Evolutionary conservation across 2,888 invertebrate genomes (phyloP).

Genomic region (Arrhopalites spinosus): DNA sequence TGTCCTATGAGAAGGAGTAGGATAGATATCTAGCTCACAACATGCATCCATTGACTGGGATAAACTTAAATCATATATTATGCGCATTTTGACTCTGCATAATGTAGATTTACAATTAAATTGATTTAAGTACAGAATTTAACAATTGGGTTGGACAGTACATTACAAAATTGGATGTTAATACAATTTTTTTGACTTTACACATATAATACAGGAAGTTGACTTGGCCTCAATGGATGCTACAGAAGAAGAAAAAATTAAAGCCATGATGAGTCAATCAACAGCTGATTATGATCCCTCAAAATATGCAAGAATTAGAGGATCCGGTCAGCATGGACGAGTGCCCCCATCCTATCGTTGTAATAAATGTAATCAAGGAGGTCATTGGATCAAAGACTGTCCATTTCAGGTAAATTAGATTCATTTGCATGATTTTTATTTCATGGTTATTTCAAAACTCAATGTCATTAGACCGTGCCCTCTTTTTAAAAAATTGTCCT

Average conservation of each 20-base stretch:
- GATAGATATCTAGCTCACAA: too few relatives aligned
- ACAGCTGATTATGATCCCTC: slow-evolving; percentile 96
- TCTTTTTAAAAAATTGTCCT: too few relatives aligned
- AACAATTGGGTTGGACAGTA: too few relatives aligned
- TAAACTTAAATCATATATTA: too few relatives aligned
- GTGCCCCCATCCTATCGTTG: slow-evolving; percentile 93
- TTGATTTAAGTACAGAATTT: too few relatives aligned
- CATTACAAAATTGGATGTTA: too few relatives aligned
- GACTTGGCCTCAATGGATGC: slow-evolving; percentile 88
- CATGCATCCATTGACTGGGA: too few relatives aligned
- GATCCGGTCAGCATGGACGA: slow-evolving; percentile 70
- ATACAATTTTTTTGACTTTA: background rate
- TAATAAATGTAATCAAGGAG: slow-evolving; percentile 90
- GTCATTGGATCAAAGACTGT: slow-evolving; percentile 98
- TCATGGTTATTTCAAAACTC: too few relatives aligned
- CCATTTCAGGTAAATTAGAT: slow-evolving; percentile 66
- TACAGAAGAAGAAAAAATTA: slow-evolving; percentile 96
- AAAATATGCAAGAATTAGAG: slow-evolving; percentile 71
- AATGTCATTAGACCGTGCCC: too few relatives aligned
- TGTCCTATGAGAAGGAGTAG: too few relatives aligned
- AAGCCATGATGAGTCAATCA: slow-evolving; percentile 96
- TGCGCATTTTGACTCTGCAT: too few relatives aligned
- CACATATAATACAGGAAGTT: slow-evolving; percentile 63
- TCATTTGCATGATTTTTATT: background rate
- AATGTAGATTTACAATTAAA: too few relatives aligned